Evolutionary conservation across 2,113 vertebrate genomes (phyloP).

Genomic region (Marcusenius ussheri): DNA sequence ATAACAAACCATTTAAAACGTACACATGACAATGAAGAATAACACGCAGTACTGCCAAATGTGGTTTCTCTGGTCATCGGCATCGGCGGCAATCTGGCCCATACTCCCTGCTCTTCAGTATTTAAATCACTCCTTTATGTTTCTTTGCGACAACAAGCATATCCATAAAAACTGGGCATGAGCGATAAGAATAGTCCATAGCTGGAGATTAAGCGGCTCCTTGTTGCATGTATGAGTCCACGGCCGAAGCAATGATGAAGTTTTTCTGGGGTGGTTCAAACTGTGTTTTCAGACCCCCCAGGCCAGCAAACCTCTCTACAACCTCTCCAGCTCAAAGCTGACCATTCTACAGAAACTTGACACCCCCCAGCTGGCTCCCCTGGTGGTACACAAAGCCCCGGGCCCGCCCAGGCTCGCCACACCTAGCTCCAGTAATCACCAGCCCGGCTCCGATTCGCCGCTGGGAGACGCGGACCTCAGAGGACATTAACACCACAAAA

Average conservation of each 20-base stretch:
- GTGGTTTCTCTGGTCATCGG: conserved; percentile 46
- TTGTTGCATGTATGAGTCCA: not conserved
- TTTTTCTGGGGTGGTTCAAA: not conserved
- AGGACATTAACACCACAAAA: conserved; percentile 46
- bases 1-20: conserved; percentile 33
- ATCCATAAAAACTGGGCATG: conserved; percentile 24
- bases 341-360: not conserved
- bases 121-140: conserved; percentile 31
- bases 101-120: conserved; percentile 58
- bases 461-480: conserved; percentile 44
- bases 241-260: not conserved
- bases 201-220: not conserved
- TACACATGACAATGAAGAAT: conserved; percentile 62
- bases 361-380: conserved; percentile 41
- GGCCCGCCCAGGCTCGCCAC: conserved; percentile 61
- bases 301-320: not conserved
- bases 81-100: conserved; percentile 56
- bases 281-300: not conserved
- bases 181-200: not conserved
- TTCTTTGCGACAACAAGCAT: conserved; percentile 36
- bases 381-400: conserved; percentile 61
- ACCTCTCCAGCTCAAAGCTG: not conserved
- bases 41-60: conserved; percentile 43
- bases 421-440: conserved; percentile 62
- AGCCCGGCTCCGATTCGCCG: conserved; percentile 45